These are phyloP conservation scores for Drosophila setifemur DNA, from an alignment of 1,140 invertebrate species.

Conservation along the genomic window DNA sequence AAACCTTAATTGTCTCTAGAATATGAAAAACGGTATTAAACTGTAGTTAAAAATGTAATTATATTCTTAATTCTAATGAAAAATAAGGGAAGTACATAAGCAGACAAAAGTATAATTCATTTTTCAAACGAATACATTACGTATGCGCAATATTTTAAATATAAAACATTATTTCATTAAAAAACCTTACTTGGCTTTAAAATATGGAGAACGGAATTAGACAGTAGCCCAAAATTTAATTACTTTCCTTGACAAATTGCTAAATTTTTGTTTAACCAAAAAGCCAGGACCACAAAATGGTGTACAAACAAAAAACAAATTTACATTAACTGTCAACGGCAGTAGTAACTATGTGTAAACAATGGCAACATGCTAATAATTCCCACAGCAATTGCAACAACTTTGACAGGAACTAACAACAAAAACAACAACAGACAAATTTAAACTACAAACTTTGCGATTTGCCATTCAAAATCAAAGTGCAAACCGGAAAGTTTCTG, in stretches of 20 bases:
- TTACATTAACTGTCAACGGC: constrained; percentile 45
- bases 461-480: constrained; percentile 26
- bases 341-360: constrained; percentile 44
- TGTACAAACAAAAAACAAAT: constrained; percentile 30
- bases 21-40: too few relatives aligned
- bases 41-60: too few relatives aligned
- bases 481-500: constrained; percentile 9
- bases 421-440: constrained; percentile 7
- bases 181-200: background rate
- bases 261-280: background rate
- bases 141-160: constrained; percentile 10
- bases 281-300: constrained; percentile 23
- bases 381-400: constrained; percentile 21
- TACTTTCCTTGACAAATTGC: background rate
- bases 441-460: constrained; percentile 31
- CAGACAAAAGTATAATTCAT: background rate
- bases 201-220: too few relatives aligned
- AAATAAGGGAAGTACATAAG: background rate
- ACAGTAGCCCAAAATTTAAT: too few relatives aligned
- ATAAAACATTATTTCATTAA: background rate
- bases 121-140: background rate
- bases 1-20: background rate
- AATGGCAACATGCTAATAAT: constrained; percentile 30
- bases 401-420: constrained; percentile 38
- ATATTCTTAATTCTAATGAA: background rate